Evolutionary conservation across 2,888 invertebrate genomes (phyloP).

Genomic region (Drosophila basisetae): DNA sequence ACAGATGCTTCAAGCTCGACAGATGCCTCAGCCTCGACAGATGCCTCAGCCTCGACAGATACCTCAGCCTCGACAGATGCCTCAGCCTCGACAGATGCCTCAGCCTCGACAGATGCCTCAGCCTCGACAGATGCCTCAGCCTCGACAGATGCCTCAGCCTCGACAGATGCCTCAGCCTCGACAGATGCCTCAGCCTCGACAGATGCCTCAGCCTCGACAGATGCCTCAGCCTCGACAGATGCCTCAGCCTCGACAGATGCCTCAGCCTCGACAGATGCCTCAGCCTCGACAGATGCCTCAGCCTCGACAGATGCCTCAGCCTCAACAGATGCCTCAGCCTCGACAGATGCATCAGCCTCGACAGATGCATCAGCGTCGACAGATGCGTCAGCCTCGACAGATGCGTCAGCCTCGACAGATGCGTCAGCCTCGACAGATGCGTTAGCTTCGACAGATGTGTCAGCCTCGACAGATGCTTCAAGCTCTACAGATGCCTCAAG

Average conservation of each 20-base stretch:
- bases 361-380: neutral
- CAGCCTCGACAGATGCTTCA: neutral
- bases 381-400: neutral
- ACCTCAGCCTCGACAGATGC: neutral
- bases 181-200: conserved; percentile 36
- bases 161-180: neutral
- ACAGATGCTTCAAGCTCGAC: conserved; percentile 20
- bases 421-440: neutral
- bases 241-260: conserved; percentile 19
- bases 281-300: conserved; percentile 27
- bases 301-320: conserved; percentile 18
- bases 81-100: neutral
- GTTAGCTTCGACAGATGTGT: neutral
- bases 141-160: neutral
- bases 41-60: conserved; percentile 20
- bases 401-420: neutral
- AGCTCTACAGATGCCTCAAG: conserved; percentile 42
- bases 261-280: conserved; percentile 23
- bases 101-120: neutral
- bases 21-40: conserved; percentile 34
- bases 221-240: conserved; percentile 26
- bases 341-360: conserved; percentile 11
- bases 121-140: too few species aligned
- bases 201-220: conserved; percentile 21
- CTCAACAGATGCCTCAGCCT: conserved; percentile 28